Evolutionary conservation across 2,797 vertebrate genomes (phyloP), one percentile per base, ranked within the genome.

Genomic region (Falco berigora): DNA sequence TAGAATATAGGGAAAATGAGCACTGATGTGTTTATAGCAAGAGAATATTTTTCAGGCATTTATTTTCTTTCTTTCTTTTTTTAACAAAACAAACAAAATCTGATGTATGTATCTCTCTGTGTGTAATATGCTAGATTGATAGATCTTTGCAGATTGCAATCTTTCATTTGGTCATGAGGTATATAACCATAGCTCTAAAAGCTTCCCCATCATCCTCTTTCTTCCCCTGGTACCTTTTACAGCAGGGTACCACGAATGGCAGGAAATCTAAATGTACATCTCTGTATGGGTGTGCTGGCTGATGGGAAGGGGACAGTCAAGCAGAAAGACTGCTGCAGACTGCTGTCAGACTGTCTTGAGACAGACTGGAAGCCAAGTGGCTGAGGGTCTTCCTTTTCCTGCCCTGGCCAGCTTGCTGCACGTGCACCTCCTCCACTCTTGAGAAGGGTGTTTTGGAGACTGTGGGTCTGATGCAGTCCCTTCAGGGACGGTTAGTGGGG

Each of bases 1-100:
- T 96, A 97, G 97, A 97, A 98, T 97, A 96, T 94, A 95, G 95
- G 92, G 95, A 97, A 97, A 98, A 98, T 97, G 96, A 98, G 97
- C 97, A 78, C 76, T 97, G 97, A 97, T 97, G 96, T 96, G 97
- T 97, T 98, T 96, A 95, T 97, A 96, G 97, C 90, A 76, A 85
- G 88, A 84, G 94, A 91, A 93, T 92, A 77, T 96, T 97, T 93
- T 92, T 46, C 77, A 44, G 67, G 76, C 94, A 59, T 94, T 92
- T 96, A 40, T 88, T 94, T 94, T 64, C 88, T 92, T 86, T 34
- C 56, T 81, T 81, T 92, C 83, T 14, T 81, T 77, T 91, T 92
- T 69, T 34, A 72, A 86, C 83, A 90, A 92, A 94, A 89, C 72
- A 90, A 93, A 91, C 61, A 79, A 52, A 94, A 92, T 88, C 53